Conservation (phyloP, 2,797 vertebrate species). For the Carduelis carduelis region DNA sequence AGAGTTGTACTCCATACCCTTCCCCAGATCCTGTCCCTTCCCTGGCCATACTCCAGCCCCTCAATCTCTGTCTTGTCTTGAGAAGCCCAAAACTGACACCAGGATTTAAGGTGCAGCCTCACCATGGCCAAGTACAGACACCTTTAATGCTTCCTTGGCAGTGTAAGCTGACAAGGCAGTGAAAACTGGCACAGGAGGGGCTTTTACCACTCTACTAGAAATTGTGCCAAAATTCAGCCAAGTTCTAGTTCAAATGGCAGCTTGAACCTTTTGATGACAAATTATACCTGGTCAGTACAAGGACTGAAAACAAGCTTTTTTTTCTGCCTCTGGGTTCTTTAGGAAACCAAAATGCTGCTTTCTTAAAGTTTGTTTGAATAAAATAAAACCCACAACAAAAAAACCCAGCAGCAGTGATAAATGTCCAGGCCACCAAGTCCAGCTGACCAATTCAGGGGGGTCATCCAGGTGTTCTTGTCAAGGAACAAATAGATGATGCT, state of each 20-base stretch:
- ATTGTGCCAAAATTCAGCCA: slow-evolving; percentile 37
- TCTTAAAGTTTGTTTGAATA: background rate
- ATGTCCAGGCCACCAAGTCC: background rate
- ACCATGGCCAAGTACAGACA: background rate
- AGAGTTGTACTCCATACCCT: background rate
- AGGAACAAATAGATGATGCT: slow-evolving; percentile 33
- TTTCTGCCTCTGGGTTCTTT: background rate
- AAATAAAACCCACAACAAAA: background rate
- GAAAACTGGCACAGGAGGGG: slow-evolving; percentile 15
- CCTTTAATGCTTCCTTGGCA: background rate
- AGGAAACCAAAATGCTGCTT: background rate
- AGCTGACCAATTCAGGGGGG: slow-evolving; percentile 34
- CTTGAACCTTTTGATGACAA: slow-evolving; percentile 24
- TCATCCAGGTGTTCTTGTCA: slow-evolving; percentile 57
- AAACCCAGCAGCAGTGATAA: background rate
- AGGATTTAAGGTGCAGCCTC: background rate
- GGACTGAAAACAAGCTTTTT: background rate
- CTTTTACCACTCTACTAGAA: slow-evolving; percentile 7
- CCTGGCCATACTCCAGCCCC: background rate
- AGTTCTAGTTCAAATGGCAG: slow-evolving; percentile 37
- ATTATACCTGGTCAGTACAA: slow-evolving; percentile 20
- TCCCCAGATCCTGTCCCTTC: background rate
- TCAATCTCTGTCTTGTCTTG: background rate
- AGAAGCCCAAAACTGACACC: background rate
- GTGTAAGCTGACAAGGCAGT: background rate